Evolutionary conservation across 2,113 vertebrate species (phyloP).

Genomic region (Abramis brama): DNA sequence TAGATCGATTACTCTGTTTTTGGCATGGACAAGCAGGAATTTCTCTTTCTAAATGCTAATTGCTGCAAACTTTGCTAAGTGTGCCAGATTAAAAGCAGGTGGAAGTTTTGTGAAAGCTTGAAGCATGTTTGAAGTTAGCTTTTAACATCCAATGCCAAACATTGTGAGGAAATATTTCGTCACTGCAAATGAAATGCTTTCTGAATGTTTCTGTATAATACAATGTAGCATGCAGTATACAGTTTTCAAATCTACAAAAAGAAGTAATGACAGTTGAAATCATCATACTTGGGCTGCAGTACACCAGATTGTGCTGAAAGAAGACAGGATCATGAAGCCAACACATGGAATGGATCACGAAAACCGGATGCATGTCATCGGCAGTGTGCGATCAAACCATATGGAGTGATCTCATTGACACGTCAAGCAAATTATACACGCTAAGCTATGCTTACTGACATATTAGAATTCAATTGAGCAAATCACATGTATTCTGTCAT

Average conservation of each 20-base stretch:
- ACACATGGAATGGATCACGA: slow-evolving; percentile 16
- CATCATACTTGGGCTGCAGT: background rate
- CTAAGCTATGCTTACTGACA: background rate
- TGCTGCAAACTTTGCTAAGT: slow-evolving; percentile 44
- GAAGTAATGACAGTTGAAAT: slow-evolving; percentile 6
- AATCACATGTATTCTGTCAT: background rate
- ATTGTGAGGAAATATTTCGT: slow-evolving; percentile 50
- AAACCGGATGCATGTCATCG: background rate
- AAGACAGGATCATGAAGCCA: background rate
- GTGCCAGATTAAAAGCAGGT: slow-evolving; percentile 47
- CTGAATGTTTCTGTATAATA: slow-evolving; percentile 55
- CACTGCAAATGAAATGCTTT: slow-evolving; percentile 55
- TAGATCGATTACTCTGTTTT: slow-evolving; percentile 52
- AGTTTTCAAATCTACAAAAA: slow-evolving; percentile 34
- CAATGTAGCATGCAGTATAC: slow-evolving; percentile 60
- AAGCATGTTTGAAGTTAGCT: background rate
- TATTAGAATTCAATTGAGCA: background rate
- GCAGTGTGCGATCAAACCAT: too few species aligned
- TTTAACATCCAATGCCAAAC: slow-evolving; percentile 51
- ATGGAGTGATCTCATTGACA: background rate
- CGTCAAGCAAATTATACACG: background rate
- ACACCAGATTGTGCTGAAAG: background rate
- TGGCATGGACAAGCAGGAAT: slow-evolving; percentile 25
- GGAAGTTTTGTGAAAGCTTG: slow-evolving; percentile 32
- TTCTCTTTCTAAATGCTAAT: slow-evolving; percentile 46